Conservation (phyloP, 53 echinoderm and acorn worm genomes). For the Temnopleurus reevesii region DNA sequence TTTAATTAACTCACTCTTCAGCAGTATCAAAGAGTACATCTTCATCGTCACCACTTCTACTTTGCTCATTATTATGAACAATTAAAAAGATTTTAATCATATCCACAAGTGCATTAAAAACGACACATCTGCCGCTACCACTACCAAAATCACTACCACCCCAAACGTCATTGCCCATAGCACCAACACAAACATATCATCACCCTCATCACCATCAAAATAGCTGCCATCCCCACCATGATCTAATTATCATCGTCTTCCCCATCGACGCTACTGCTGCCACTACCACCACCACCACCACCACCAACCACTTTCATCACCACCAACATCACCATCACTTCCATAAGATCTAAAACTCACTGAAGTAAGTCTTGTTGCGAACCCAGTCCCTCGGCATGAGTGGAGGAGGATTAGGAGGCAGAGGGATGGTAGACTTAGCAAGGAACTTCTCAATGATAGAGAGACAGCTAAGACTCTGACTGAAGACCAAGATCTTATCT, state of each 20-base stretch:
- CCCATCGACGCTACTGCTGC: neutral
- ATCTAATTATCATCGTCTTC: too few relatives aligned
- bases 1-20: too few relatives aligned
- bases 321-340: neutral
- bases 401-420: constrained; percentile 73
- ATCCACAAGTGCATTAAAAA: too few relatives aligned
- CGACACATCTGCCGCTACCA: too few relatives aligned
- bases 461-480: constrained; percentile 93
- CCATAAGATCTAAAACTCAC: constrained; percentile 69
- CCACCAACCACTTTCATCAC: too few relatives aligned
- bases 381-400: constrained; percentile 84
- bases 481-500: constrained; percentile 92
- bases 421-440: constrained; percentile 68
- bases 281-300: neutral
- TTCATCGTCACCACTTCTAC: too few relatives aligned
- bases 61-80: too few relatives aligned
- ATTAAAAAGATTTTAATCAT: too few relatives aligned
- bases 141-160: neutral
- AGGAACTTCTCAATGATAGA: constrained; percentile 96
- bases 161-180: neutral
- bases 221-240: too few relatives aligned
- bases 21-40: too few relatives aligned
- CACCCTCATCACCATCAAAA: too few relatives aligned
- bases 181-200: neutral
- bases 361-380: constrained; percentile 88